These are phyloP conservation scores for Scatophagus argus DNA, from an alignment of 2,113 vertebrate genomes.

Conservation along the genomic window DNA sequence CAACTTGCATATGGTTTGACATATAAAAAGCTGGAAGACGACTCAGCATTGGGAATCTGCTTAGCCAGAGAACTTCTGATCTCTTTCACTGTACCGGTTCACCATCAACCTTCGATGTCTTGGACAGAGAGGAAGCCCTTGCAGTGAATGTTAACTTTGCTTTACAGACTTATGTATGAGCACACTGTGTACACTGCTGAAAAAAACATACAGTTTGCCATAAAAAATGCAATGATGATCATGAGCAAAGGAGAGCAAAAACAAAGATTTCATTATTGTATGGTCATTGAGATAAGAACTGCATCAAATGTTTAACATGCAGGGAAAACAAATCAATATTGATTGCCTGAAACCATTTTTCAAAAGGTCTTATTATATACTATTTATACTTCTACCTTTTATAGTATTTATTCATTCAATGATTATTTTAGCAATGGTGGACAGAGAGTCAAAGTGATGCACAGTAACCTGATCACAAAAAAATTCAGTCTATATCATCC, in stretches of 20 bases:
- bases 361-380: too few species aligned
- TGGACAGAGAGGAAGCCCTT: constrained; percentile 4
- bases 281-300: neutral
- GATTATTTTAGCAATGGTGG: neutral
- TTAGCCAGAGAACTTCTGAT: constrained; percentile 6
- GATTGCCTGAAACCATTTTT: neutral
- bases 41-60: neutral
- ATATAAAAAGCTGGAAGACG: neutral
- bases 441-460: neutral
- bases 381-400: too few species aligned
- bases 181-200: neutral
- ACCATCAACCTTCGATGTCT: neutral
- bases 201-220: constrained; percentile 16
- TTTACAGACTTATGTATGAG: constrained; percentile 58
- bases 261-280: neutral
- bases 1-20: neutral
- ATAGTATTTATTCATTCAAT: neutral
- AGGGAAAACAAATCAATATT: neutral
- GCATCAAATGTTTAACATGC: neutral
- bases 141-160: constrained; percentile 24
- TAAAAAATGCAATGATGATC: constrained; percentile 17
- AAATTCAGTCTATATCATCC: neutral
- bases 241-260: constrained; percentile 9
- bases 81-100: constrained; percentile 2
- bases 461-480: neutral